Conservation (phyloP, 1,140 invertebrate species). For the Dryas iulia region DNA sequence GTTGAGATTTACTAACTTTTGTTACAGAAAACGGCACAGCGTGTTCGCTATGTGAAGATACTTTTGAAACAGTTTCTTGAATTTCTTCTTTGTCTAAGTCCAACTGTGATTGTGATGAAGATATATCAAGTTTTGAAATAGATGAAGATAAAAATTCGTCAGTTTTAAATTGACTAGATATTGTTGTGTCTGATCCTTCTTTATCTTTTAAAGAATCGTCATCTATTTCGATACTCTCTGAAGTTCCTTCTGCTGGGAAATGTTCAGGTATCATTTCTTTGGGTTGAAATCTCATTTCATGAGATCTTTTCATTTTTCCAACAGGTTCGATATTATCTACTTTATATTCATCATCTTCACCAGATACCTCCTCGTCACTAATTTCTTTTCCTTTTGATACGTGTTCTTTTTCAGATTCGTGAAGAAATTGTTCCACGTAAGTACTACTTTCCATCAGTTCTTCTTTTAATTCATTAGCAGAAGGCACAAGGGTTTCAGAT, state of each 20-base stretch:
- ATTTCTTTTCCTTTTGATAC: slow-evolving; percentile 53
- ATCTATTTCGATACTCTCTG: slow-evolving; percentile 72
- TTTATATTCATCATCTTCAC: slow-evolving; percentile 77
- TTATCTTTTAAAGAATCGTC: slow-evolving; percentile 66
- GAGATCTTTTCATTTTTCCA: slow-evolving; percentile 91
- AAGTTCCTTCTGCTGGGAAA: slow-evolving; percentile 62
- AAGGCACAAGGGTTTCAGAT: slow-evolving; percentile 94
- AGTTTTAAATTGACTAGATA: slow-evolving; percentile 70
- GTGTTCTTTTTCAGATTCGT: slow-evolving; percentile 64
- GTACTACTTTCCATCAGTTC: slow-evolving; percentile 78
- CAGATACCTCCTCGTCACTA: slow-evolving; percentile 76
- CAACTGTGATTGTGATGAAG: slow-evolving; percentile 56
- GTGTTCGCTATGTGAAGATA: slow-evolving; percentile 38
- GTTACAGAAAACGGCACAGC: slow-evolving; percentile 65
- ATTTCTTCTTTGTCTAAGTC: slow-evolving; percentile 58
- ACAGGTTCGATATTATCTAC: slow-evolving; percentile 71
- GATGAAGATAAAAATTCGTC: slow-evolving; percentile 70
- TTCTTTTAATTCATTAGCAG: slow-evolving; percentile 83
- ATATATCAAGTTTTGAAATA: slow-evolving; percentile 71
- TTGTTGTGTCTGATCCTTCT: slow-evolving; percentile 68
- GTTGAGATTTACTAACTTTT: slow-evolving; percentile 59
- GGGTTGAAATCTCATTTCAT: slow-evolving; percentile 94
- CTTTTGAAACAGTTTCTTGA: slow-evolving; percentile 49
- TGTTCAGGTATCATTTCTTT: slow-evolving; percentile 80
- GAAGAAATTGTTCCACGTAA: slow-evolving; percentile 74